phyloP scores from a whole-genome alignment of 2,113 vertebrate genomes.

The Hemicordylus capensis region DNA sequence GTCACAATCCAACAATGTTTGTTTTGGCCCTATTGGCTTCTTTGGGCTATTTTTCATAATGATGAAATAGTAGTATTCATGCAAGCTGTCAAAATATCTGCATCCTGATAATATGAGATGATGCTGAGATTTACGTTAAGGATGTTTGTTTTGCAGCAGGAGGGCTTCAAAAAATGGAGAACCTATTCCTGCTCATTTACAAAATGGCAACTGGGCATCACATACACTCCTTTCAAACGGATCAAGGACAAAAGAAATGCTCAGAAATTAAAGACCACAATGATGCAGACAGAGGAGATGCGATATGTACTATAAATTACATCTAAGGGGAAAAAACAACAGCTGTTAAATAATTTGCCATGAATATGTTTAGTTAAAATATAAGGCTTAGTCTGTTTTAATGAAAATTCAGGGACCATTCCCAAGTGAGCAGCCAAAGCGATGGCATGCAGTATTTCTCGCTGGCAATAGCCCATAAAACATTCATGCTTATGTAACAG shows the following conservation, averaged over 20 bases:
- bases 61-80: not conserved
- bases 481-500: conserved; percentile 39
- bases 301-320: conserved; percentile 9
- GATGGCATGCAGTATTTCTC: conserved; percentile 17
- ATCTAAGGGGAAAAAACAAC: not conserved
- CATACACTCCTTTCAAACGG: not conserved
- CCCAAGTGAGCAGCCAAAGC: conserved; percentile 18
- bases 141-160: conserved; percentile 9
- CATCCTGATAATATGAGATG: not conserved
- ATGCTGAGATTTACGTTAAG: conserved; percentile 2
- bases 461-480: conserved; percentile 33
- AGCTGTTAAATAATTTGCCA: conserved; percentile 33
- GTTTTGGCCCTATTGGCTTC: not conserved
- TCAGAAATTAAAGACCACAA: conserved; percentile 31
- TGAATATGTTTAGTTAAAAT: conserved; percentile 42
- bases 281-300: conserved; percentile 2
- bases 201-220: not conserved
- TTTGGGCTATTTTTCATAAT: not conserved
- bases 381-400: conserved; percentile 29
- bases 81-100: conserved; percentile 2
- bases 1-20: too few relatives aligned
- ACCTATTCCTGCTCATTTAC: conserved; percentile 14
- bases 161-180: conserved; percentile 3
- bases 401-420: conserved; percentile 38
- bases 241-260: conserved; percentile 5